Percentiles rank a stretch among this genome's conserved stretches.
Conservation (phyloP, 2,113 vertebrate genomes). For the Rynchops niger region DNA sequence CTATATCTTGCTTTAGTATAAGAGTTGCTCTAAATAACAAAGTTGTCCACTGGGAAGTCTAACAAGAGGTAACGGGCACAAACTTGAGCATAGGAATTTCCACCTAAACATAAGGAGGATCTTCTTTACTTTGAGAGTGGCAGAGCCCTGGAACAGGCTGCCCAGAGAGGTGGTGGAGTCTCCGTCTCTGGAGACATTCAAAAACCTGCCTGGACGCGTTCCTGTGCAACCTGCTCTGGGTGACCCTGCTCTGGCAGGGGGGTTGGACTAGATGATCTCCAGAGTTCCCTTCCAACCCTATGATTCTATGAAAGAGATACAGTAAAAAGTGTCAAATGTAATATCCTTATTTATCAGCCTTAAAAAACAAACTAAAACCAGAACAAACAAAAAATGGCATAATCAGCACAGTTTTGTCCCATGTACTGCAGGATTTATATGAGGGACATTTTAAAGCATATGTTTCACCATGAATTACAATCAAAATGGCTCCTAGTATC, state of each 20-base stretch:
- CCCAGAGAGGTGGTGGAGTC: too few relatives aligned
- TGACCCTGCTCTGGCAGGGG: too few relatives aligned
- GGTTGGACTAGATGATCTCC: too few relatives aligned
- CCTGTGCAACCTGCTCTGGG: too few relatives aligned
- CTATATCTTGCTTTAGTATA: neutral
- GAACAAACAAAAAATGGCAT: neutral
- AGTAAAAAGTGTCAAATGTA: neutral
- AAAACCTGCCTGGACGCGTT: too few relatives aligned
- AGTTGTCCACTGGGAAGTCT: neutral
- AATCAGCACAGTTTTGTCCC: neutral
- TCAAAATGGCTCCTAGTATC: neutral
- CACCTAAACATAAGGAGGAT: too few relatives aligned
- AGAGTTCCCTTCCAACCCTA: too few relatives aligned
- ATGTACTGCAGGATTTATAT: neutral
- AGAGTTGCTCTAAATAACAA: neutral
- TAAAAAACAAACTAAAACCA: neutral
- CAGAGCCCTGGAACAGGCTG: too few relatives aligned
- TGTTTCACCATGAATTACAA: neutral
- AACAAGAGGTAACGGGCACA: too few relatives aligned
- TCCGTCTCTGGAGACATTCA: too few relatives aligned
- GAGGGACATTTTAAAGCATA: neutral
- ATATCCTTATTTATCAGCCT: neutral
- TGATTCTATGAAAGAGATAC: neutral
- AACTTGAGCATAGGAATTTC: too few relatives aligned
- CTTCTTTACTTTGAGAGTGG: too few relatives aligned